phyloP scores from a whole-genome alignment of 2,797 vertebrate species.

The Gallinago stenura region DNA sequence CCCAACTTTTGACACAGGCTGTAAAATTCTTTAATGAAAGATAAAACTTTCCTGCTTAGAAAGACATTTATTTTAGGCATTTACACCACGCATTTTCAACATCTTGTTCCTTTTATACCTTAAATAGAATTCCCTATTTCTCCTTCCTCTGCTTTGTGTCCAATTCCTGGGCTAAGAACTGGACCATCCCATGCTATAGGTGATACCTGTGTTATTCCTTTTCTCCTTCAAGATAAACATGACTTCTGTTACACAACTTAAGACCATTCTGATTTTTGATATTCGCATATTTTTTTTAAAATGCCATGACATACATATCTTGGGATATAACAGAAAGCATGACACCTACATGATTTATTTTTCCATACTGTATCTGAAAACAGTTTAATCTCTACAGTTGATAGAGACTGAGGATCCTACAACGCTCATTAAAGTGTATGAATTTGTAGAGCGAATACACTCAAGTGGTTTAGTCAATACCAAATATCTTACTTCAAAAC shows the following conservation, averaged over 20 bases:
- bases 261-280: not conserved
- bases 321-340: not conserved
- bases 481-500: not conserved
- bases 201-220: not conserved
- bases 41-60: not conserved
- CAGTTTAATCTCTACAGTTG: not conserved
- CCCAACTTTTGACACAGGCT: not conserved
- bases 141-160: not conserved
- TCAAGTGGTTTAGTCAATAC: not conserved
- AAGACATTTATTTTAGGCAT: not conserved
- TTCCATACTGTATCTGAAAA: not conserved
- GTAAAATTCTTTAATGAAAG: not conserved
- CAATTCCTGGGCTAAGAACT: not conserved
- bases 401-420: not conserved
- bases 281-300: not conserved
- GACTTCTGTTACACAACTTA: not conserved
- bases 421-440: not conserved
- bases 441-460: not conserved
- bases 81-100: not conserved
- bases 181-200: not conserved
- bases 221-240: not conserved
- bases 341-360: not conserved
- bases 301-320: not conserved
- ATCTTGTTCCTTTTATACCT: not conserved
- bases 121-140: not conserved